Evolutionary conservation across 1,140 invertebrate genomes (phyloP).

Genomic region (Delia radicum): DNA sequence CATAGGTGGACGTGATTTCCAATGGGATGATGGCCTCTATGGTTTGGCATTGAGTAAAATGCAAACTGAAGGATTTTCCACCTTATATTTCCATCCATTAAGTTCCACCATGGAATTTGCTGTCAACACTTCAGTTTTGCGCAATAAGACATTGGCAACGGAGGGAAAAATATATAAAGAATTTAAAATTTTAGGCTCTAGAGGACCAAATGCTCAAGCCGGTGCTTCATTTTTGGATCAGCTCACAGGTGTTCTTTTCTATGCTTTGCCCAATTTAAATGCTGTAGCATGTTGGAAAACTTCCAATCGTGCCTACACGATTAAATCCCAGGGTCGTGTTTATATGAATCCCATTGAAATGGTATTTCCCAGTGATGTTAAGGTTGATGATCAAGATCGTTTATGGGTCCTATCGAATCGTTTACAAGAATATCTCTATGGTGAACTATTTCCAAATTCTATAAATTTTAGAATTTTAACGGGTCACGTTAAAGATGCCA

Average conservation of each 20-base stretch:
- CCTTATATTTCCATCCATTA: conserved; percentile 75
- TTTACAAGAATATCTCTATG: conserved; percentile 71
- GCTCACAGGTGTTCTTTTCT: conserved; percentile 72
- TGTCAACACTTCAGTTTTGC: conserved; percentile 66
- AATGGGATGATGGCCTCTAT: conserved; percentile 75
- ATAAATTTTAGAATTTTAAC: conserved; percentile 74
- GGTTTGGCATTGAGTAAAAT: conserved; percentile 67
- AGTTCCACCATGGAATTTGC: conserved; percentile 72
- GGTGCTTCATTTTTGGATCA: conserved; percentile 72
- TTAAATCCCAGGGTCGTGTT: conserved; percentile 68
- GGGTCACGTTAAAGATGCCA: conserved; percentile 65
- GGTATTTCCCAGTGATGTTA: conserved; percentile 77
- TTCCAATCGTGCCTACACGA: conserved; percentile 63
- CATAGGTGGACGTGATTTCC: conserved; percentile 70
- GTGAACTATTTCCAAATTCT: conserved; percentile 63
- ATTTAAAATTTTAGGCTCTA: conserved; percentile 68
- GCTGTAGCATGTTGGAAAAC: conserved; percentile 78
- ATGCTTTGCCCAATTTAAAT: conserved; percentile 73
- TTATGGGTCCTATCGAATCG: conserved; percentile 75
- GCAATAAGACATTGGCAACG: conserved; percentile 60
- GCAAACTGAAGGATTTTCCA: conserved; percentile 66
- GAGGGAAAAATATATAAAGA: conserved; percentile 61
- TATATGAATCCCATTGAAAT: conserved; percentile 71
- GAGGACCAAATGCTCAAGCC: conserved; percentile 71
- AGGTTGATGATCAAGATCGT: conserved; percentile 69